These are phyloP conservation scores for Anoplopoma fimbria DNA, from an alignment of 2,113 vertebrate species.

Conservation along the genomic window DNA sequence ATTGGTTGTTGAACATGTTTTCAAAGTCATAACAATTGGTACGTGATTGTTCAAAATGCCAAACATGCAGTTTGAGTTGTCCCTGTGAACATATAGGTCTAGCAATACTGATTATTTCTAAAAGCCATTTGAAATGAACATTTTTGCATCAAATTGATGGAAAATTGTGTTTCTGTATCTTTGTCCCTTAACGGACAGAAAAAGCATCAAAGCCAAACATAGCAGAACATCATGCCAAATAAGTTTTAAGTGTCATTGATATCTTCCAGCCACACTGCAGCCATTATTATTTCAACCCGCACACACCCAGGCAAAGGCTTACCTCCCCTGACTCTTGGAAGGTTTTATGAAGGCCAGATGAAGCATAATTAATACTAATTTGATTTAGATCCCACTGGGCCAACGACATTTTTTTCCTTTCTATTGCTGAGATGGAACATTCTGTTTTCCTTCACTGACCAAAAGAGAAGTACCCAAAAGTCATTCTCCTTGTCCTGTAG, in stretches of 20 bases:
- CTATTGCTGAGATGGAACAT: slow-evolving; percentile 43
- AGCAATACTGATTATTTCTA: not conserved
- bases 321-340: slow-evolving; percentile 61
- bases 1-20: not conserved
- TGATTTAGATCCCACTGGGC: slow-evolving; percentile 71
- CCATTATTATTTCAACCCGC: slow-evolving; percentile 65
- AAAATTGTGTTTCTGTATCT: not conserved
- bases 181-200: not conserved
- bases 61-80: not conserved
- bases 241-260: slow-evolving; percentile 26
- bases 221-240: not conserved
- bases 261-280: slow-evolving; percentile 36
- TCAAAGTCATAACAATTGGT: not conserved
- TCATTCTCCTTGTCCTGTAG: slow-evolving; percentile 49
- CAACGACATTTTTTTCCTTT: slow-evolving; percentile 29
- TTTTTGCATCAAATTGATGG: not conserved
- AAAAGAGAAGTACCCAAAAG: slow-evolving; percentile 55
- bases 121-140: not conserved
- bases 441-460: slow-evolving; percentile 57
- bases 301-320: slow-evolving; percentile 63
- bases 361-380: slow-evolving; percentile 82
- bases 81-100: not conserved
- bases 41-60: not conserved
- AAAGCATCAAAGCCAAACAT: not conserved
- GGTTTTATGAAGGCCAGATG: slow-evolving; percentile 75